Percentiles rank a stretch among this genome's conserved stretches.
These are phyloP conservation scores for Daboia siamensis DNA, from an alignment of 2,113 vertebrate species.

Conservation along the genomic window DNA sequence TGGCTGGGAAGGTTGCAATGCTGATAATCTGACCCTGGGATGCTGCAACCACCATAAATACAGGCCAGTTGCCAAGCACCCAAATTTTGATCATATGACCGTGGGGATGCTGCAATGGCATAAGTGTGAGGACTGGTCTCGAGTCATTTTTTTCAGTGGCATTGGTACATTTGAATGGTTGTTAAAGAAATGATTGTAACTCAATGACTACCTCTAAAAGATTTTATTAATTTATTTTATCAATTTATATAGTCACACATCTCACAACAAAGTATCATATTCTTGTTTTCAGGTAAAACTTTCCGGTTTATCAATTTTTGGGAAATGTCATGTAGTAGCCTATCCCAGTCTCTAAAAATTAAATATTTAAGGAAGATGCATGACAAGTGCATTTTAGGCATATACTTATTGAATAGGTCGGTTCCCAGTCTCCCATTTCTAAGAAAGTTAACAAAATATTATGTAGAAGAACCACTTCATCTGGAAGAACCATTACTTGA, in stretches of 20 bases:
- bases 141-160: not conserved
- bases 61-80: no score
- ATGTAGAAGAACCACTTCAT: not conserved
- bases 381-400: no score
- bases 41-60: not conserved
- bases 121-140: not conserved
- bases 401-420: no score
- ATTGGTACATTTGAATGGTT: not conserved
- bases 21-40: not conserved
- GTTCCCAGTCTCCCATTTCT: not conserved
- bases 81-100: not conserved
- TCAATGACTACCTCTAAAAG: not conserved
- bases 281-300: not conserved
- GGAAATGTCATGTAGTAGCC: not conserved
- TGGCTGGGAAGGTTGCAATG: not conserved
- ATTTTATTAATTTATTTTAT: not conserved
- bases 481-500: not conserved
- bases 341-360: not conserved
- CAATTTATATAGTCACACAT: not conserved
- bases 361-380: no score
- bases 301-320: not conserved
- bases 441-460: not conserved
- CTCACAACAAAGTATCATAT: not conserved
- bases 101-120: not conserved
- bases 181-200: not conserved